Evolutionary conservation across 2,113 vertebrate genomes (phyloP).

Genomic region (Thinocorus orbignyianus): DNA sequence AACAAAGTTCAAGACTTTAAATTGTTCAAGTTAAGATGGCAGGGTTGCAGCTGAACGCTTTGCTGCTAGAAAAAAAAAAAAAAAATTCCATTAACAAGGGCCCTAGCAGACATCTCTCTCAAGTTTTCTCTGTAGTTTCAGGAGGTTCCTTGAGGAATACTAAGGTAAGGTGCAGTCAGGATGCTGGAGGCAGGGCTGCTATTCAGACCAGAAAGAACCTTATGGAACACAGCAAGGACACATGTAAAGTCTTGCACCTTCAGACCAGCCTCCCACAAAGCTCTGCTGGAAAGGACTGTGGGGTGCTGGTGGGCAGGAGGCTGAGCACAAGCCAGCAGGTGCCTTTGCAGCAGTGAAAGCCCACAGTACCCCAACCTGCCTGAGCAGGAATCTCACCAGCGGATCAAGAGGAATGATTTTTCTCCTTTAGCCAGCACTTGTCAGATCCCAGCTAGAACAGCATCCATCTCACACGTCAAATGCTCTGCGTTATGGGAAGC

Average conservation of each 20-base stretch:
- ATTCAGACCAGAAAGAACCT: neutral
- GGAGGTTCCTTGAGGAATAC: neutral
- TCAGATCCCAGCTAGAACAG: neutral
- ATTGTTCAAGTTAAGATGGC: neutral
- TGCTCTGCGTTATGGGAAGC: neutral
- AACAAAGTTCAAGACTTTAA: neutral
- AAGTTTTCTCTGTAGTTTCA: neutral
- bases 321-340: accelerated
- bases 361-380: neutral
- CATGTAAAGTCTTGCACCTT: neutral
- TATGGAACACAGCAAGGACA: neutral
- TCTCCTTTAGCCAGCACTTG: neutral
- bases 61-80: neutral
- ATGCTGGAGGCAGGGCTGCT: neutral
- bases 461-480: accelerated
- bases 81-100: neutral
- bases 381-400: accelerated
- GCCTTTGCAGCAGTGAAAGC: neutral
- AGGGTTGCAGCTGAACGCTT: neutral
- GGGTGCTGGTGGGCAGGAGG: neutral
- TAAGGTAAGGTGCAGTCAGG: neutral
- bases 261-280: neutral
- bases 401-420: accelerated
- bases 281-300: neutral
- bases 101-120: accelerated